Percentiles rank a stretch among this genome's conserved stretches.
Conservation (phyloP, 2,797 vertebrate species). For the Acanthopagrus latus region DNA sequence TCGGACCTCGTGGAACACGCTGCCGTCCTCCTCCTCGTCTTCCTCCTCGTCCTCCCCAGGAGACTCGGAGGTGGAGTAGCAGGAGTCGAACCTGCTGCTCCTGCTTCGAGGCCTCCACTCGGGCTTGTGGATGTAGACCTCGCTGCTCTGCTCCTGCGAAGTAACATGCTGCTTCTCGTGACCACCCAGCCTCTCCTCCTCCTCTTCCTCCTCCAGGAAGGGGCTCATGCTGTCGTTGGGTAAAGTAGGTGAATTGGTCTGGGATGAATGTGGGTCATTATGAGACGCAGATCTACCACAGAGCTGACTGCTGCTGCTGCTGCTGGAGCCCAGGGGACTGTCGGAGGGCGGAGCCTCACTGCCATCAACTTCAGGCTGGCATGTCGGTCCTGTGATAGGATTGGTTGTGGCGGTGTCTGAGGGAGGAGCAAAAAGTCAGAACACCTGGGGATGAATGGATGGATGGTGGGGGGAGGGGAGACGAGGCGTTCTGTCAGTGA, state of each 20-base stretch:
- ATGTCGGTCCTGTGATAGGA: slow-evolving; percentile 59
- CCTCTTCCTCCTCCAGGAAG: slow-evolving; percentile 64
- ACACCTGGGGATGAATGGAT: slow-evolving; percentile 65
- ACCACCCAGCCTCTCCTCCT: slow-evolving; percentile 68
- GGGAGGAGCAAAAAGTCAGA: slow-evolving; percentile 84
- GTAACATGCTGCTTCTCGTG: slow-evolving; percentile 82
- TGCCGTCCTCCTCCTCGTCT: slow-evolving; percentile 85
- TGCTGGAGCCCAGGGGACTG: slow-evolving; percentile 85
- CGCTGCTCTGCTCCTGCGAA: slow-evolving; percentile 83
- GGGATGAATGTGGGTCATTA: slow-evolving; percentile 68
- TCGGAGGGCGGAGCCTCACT: slow-evolving; percentile 82
- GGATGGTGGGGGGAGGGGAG: slow-evolving; percentile 25
- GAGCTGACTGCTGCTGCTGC: slow-evolving; percentile 61
- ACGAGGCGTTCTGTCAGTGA: slow-evolving; percentile 51
- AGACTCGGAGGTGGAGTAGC: slow-evolving; percentile 93
- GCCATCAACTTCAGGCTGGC: slow-evolving; percentile 85
- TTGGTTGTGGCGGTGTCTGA: slow-evolving; percentile 75
- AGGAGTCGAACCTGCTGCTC: slow-evolving; percentile 91
- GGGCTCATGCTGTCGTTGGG: slow-evolving; percentile 60
- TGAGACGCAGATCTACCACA: slow-evolving; percentile 42
- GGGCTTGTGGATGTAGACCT: slow-evolving; percentile 83
- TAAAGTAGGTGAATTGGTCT: slow-evolving; percentile 64
- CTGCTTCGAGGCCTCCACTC: slow-evolving; percentile 87
- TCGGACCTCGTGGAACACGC: slow-evolving; percentile 83
- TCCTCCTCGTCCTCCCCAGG: slow-evolving; percentile 88